Evolutionary conservation across 2,888 invertebrate genomes (phyloP).

Genomic region (Protonemura montana): DNA sequence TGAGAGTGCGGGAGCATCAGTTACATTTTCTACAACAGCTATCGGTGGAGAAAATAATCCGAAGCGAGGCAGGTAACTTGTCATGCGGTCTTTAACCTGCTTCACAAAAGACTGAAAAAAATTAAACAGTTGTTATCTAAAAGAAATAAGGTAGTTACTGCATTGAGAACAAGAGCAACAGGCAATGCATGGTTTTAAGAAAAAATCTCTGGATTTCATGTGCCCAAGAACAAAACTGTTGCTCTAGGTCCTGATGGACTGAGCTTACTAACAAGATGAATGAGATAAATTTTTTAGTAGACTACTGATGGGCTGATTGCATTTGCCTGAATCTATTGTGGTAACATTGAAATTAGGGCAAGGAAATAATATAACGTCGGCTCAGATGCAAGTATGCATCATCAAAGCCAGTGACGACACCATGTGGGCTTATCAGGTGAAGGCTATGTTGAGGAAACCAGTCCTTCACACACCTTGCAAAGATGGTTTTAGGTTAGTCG

Average conservation of each 20-base stretch:
- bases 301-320: too few species aligned
- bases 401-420: neutral
- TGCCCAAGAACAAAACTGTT: too few species aligned
- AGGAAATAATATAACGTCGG: neutral
- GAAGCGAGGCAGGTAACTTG: constrained; percentile 67
- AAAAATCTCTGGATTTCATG: too few species aligned
- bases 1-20: neutral
- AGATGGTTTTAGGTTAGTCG: neutral
- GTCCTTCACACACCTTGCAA: neutral
- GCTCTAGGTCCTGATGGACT: too few species aligned
- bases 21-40: neutral
- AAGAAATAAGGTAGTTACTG: neutral
- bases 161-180: too few species aligned
- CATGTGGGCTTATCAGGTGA: constrained; percentile 12
- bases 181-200: neutral
- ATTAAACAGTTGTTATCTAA: constrained; percentile 52
- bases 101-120: constrained; percentile 76
- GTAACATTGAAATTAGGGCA: neutral
- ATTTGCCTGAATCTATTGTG: neutral
- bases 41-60: neutral
- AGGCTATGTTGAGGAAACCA: neutral
- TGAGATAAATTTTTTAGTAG: too few species aligned
- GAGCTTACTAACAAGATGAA: too few species aligned
- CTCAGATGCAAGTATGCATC: neutral
- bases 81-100: constrained; percentile 71